Evolutionary conservation across 2,888 invertebrate species (phyloP).

Genomic region (Catocala sponsa): DNA sequence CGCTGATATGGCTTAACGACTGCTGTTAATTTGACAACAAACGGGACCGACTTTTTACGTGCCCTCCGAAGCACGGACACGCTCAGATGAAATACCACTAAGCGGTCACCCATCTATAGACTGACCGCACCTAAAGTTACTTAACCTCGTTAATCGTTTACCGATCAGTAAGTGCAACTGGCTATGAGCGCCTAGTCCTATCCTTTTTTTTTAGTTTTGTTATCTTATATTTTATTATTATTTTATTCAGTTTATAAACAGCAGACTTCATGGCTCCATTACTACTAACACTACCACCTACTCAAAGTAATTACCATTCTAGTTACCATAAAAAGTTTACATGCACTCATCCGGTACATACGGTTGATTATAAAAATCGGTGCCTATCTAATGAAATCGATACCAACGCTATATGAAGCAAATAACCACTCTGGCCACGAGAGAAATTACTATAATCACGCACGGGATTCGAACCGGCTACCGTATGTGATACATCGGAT

Average conservation of each 20-base stretch:
- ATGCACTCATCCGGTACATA: slow-evolving; percentile 47
- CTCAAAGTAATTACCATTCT: slow-evolving; percentile 52
- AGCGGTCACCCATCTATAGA: too few species aligned
- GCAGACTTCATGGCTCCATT: slow-evolving; percentile 27
- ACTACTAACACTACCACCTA: slow-evolving; percentile 42
- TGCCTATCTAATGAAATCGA: slow-evolving; percentile 59
- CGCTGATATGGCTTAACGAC: too few species aligned
- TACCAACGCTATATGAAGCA: slow-evolving; percentile 54
- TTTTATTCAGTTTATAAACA: background rate
- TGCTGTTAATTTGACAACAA: too few species aligned
- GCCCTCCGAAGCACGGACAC: too few species aligned
- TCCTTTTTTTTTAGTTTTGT: too few species aligned
- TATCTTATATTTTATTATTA: too few species aligned
- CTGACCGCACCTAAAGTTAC: too few species aligned
- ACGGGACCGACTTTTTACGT: too few species aligned
- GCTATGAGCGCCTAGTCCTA: too few species aligned
- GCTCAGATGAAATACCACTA: too few species aligned
- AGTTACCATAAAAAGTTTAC: slow-evolving; percentile 51
- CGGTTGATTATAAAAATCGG: slow-evolving; percentile 56
- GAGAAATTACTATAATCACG: slow-evolving; percentile 54
- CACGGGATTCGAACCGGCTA: slow-evolving; percentile 43
- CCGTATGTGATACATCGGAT: slow-evolving; percentile 40
- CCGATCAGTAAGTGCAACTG: too few species aligned
- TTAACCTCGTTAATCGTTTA: too few species aligned
- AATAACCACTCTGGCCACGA: slow-evolving; percentile 46